Base-by-base conservation (phyloP, 1,140 invertebrate genomes). In the Stegodyphus mimosarum region DNA sequence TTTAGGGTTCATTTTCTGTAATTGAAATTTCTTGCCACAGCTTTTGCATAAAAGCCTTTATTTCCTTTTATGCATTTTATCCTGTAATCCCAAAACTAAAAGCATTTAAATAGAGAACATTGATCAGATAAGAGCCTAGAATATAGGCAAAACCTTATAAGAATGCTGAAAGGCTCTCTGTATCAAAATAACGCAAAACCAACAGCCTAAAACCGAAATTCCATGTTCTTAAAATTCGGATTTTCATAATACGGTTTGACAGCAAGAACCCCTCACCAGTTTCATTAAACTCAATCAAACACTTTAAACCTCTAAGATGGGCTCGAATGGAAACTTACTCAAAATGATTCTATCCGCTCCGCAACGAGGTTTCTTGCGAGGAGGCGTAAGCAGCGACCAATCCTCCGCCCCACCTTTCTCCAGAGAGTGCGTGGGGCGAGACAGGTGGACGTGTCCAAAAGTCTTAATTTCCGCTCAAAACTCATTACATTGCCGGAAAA, bases 381-480 rank as follows among this genome's bases (percentile, higher is more conserved):
- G 18, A 15, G 17, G 17, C 17, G 52, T 33, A 52, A 1, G 17
- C 7, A 11, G 9, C 1, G 33, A 33, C 9, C 15, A 11, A 11
- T 60, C 15, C 55, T 60, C 55, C 55, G 55, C 55, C 5, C 55
- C 55, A 9, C 9, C 55, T 15, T 11, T 11, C 9, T 60, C 9
- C 9, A 15, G 9, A 60, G 15, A 60, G 55, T 63, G 18, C 64
- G 66, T 49, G 49, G n/a, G 63, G 48, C 48, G 64, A 52, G 67
- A 77, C 63, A 77, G 69, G 80, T 72, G 69, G 53, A 72, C 69
- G 80, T 83, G 80, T 83, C 80, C 80, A 83, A 83, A 83, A 83
- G 80, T 83, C 80, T 83, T 83, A 83, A 83, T 83, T 83, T 83
- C 80, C 80, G 80, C 80, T 83, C 80, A 83, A 83, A 83, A 83